Conservation (phyloP, 2,888 invertebrate species). For the Yponomeuta plumbellus region DNA sequence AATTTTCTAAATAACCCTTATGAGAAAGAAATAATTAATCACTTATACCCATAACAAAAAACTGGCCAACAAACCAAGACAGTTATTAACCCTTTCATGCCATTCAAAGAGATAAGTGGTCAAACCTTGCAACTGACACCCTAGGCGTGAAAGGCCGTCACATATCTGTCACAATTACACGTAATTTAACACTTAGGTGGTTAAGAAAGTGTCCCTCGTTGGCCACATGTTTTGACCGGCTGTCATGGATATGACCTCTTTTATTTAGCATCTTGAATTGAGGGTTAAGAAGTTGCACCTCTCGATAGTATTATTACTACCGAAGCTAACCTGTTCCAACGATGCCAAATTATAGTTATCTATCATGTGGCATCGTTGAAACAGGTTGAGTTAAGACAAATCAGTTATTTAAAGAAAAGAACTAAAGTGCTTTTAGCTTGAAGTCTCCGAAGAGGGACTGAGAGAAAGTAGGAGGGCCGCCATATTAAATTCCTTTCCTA, state of each 20-base stretch:
- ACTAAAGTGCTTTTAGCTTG: too few species aligned
- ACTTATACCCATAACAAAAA: constrained; percentile 26
- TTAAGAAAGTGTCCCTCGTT: constrained; percentile 47
- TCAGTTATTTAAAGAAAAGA: too few species aligned
- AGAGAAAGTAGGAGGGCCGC: too few species aligned
- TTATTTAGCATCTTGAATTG: background rate
- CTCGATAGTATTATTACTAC: background rate
- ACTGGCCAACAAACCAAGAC: constrained; percentile 42
- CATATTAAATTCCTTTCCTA: too few species aligned
- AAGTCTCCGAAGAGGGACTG: too few species aligned
- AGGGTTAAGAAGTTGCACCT: background rate
- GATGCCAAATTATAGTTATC: too few species aligned
- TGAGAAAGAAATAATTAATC: background rate
- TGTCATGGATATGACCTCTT: background rate
- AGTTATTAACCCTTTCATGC: constrained; percentile 31
- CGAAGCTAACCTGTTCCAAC: too few species aligned
- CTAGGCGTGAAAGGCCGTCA: constrained; percentile 51
- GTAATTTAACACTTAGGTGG: constrained; percentile 58
- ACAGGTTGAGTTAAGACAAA: too few species aligned
- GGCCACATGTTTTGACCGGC: constrained; percentile 47
- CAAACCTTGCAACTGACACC: constrained; percentile 68
- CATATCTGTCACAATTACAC: constrained; percentile 55
- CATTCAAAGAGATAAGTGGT: constrained; percentile 55
- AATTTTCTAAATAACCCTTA: background rate
- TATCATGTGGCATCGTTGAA: background rate